These are phyloP conservation scores for Notarius quadriscutis DNA, from an alignment of 2,113 vertebrate species.

Conservation along the genomic window DNA sequence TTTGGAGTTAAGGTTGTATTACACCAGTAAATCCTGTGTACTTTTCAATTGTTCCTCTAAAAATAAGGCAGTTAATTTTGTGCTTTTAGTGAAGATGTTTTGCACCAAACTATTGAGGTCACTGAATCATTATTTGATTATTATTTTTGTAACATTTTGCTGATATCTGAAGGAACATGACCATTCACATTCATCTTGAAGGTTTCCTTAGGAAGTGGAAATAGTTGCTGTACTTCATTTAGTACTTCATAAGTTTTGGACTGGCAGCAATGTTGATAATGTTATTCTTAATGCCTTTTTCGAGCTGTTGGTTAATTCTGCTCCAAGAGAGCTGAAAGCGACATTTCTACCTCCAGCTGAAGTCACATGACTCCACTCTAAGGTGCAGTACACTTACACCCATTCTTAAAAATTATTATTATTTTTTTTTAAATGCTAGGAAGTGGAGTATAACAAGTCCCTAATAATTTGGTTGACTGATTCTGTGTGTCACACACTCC, in stretches of 20 bases:
- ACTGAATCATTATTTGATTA: not conserved
- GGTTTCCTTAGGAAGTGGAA: not conserved
- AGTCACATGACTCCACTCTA: not conserved
- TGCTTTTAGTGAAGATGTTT: not conserved
- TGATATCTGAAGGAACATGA: not conserved
- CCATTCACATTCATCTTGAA: not conserved
- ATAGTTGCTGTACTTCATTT: not conserved
- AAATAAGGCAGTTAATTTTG: not conserved
- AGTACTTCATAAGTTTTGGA: not conserved
- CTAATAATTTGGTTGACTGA: slow-evolving; percentile 21
- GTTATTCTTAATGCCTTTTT: slow-evolving; percentile 21
- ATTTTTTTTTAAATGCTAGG: not conserved
- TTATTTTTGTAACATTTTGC: not conserved
- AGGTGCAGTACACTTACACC: not conserved
- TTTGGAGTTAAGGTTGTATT: not conserved
- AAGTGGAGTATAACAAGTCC: slow-evolving; percentile 2
- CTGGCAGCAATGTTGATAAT: not conserved
- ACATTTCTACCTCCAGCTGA: slow-evolving; percentile 1
- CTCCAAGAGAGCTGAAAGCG: not conserved
- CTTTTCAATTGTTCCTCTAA: not conserved
- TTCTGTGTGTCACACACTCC: not conserved
- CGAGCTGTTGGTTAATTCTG: slow-evolving; percentile 7
- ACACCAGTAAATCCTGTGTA: not conserved
- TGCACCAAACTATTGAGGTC: not conserved
- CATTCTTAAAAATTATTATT: not conserved